These are phyloP conservation scores for Oenanthe oenanthe DNA, from an alignment of 2,113 vertebrate species.

Conservation along the genomic window DNA sequence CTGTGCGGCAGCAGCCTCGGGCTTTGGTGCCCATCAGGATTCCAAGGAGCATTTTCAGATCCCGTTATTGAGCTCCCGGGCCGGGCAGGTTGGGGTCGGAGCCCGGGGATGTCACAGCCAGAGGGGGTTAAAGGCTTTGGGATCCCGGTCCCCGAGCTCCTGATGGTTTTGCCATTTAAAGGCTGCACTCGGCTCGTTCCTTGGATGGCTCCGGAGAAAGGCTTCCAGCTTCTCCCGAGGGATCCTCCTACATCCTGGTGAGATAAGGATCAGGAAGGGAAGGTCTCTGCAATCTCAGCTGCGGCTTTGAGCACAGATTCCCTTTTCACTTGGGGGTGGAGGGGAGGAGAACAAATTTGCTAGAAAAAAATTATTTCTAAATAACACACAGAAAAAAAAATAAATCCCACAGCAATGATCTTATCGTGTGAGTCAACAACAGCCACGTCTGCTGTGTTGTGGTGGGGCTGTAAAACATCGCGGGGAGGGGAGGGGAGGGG, in stretches of 20 bases:
- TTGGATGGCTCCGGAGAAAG: conserved; percentile 34
- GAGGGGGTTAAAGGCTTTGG: background rate
- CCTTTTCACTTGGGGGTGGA: background rate
- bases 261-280: conserved; percentile 69
- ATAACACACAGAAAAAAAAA: background rate
- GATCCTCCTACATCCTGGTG: conserved; percentile 67
- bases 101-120: fast-evolving
- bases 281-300: conserved; percentile 35
- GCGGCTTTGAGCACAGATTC: conserved; percentile 5
- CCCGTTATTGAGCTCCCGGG: fast-evolving
- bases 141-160: background rate
- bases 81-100: fast-evolving
- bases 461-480: fast-evolving
- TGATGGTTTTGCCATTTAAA: conserved; percentile 21
- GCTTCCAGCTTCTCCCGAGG: conserved; percentile 32
- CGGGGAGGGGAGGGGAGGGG: background rate
- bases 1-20: too few species aligned
- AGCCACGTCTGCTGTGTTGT: background rate
- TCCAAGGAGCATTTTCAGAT: background rate
- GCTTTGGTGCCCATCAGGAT: background rate
- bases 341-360: background rate
- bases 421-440: background rate
- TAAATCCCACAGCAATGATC: background rate
- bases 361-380: background rate
- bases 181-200: background rate